Conservation (phyloP, 2,797 vertebrate genomes). For the Rhyacichthys aspro region DNA sequence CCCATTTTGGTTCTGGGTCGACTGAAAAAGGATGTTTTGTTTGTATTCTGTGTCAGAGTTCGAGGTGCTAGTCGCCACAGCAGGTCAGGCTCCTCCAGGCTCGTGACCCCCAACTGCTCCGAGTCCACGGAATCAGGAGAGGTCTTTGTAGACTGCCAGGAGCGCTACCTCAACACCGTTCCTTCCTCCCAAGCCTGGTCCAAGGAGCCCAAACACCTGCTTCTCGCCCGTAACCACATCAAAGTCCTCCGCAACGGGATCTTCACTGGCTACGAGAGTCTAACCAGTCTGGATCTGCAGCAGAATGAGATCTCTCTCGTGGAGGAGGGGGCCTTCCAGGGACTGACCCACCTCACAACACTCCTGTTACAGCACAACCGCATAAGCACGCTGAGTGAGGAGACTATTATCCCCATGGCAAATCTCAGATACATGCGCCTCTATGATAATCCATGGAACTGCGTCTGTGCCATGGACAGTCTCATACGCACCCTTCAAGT, state of each 20-base stretch:
- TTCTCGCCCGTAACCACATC: conserved; percentile 90
- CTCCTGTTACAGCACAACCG: conserved; percentile 94
- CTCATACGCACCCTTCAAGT: conserved; percentile 91
- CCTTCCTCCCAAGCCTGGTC: conserved; percentile 81
- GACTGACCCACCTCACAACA: conserved; percentile 87
- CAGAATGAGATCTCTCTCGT: conserved; percentile 92
- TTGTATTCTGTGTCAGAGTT: conserved; percentile 29
- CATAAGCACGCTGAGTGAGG: conserved; percentile 86
- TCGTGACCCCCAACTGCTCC: conserved; percentile 80
- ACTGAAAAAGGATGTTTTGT: conserved; percentile 6
- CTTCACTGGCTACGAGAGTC: conserved; percentile 84
- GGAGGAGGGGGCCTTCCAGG: conserved; percentile 87
- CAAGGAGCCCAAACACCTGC: conserved; percentile 87
- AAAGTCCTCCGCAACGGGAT: conserved; percentile 84
- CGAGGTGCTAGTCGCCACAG: conserved; percentile 47
- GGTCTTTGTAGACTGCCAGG: conserved; percentile 90
- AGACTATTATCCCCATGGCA: conserved; percentile 87
- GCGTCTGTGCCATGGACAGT: conserved; percentile 88
- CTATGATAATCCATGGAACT: conserved; percentile 94
- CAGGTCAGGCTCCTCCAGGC: conserved; percentile 69
- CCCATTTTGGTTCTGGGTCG: not conserved
- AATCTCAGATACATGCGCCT: conserved; percentile 88
- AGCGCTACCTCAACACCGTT: conserved; percentile 81
- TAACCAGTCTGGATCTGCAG: conserved; percentile 93
- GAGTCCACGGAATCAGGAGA: conserved; percentile 84